Evolutionary conservation across 2,113 vertebrate species (phyloP).

Genomic region (Shinisaurus crocodilurus): DNA sequence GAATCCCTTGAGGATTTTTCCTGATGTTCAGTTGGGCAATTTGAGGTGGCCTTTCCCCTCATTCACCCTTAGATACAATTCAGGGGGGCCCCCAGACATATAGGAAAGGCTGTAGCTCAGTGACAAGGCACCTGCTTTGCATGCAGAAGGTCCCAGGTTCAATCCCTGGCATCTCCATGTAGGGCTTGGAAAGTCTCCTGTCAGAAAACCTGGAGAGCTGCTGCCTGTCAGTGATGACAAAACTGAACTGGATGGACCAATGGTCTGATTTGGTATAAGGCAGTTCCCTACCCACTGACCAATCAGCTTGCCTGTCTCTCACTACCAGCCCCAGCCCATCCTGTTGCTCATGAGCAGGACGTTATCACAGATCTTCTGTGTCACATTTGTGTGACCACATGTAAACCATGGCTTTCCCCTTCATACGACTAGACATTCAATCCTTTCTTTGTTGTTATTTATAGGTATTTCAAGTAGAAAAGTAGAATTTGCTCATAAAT

Average conservation of each 20-base stretch:
- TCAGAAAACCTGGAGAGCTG: neutral
- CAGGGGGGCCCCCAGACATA: neutral
- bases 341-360: neutral
- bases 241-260: neutral
- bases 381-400: constrained; percentile 2
- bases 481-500: neutral
- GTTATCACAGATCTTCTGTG: neutral
- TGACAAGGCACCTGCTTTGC: neutral
- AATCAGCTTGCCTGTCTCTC: neutral
- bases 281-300: neutral
- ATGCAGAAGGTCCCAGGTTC: neutral
- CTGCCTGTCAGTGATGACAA: neutral
- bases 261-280: neutral
- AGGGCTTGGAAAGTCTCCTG: neutral
- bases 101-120: neutral
- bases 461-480: neutral
- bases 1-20: too few relatives aligned
- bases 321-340: neutral
- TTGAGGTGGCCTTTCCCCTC: neutral
- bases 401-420: neutral
- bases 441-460: neutral
- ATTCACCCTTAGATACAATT: neutral
- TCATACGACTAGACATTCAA: neutral
- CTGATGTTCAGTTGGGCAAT: neutral
- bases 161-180: neutral